Evolutionary conservation across 2,888 invertebrate species (phyloP).

Genomic region (Epinotia brunnichana): DNA sequence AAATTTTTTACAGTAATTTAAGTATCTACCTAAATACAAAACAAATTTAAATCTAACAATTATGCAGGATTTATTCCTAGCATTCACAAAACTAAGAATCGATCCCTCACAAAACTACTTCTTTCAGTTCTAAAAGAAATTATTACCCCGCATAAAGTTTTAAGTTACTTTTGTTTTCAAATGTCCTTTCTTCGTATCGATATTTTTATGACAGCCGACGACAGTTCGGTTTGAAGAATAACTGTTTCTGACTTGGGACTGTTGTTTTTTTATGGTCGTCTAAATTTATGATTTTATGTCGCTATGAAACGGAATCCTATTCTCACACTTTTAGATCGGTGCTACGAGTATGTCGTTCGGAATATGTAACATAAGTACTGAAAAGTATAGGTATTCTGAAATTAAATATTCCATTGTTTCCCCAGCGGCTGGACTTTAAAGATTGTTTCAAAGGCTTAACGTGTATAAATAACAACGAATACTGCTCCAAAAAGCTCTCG

Average conservation of each 20-base stretch:
- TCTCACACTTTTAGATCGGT: conserved; percentile 32
- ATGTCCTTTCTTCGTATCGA: conserved; percentile 57
- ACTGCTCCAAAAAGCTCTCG: conserved; percentile 69
- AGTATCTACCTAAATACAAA: conserved; percentile 17
- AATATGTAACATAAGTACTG: neutral
- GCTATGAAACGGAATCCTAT: conserved; percentile 33
- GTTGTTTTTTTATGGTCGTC: conserved; percentile 53
- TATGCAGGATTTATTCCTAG: conserved; percentile 1
- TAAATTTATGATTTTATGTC: conserved; percentile 37
- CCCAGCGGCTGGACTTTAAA: conserved; percentile 59
- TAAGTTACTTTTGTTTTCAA: conserved; percentile 67
- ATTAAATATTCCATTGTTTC: conserved; percentile 69
- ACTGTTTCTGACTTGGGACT: conserved; percentile 54
- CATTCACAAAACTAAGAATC: conserved; percentile 21
- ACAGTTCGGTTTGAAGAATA: conserved; percentile 65
- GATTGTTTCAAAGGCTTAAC: conserved; percentile 65
- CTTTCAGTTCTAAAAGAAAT: conserved; percentile 55
- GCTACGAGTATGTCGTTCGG: neutral
- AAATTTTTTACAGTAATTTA: neutral
- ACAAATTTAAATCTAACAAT: conserved; percentile 3
- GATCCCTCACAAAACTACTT: conserved; percentile 10
- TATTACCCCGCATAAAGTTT: conserved; percentile 65
- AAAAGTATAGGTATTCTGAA: conserved; percentile 47
- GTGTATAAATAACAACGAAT: conserved; percentile 69
- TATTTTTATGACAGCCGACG: conserved; percentile 61